These are phyloP conservation scores for Diorhabda elongata DNA, from an alignment of 1,140 invertebrate species.

Conservation along the genomic window DNA sequence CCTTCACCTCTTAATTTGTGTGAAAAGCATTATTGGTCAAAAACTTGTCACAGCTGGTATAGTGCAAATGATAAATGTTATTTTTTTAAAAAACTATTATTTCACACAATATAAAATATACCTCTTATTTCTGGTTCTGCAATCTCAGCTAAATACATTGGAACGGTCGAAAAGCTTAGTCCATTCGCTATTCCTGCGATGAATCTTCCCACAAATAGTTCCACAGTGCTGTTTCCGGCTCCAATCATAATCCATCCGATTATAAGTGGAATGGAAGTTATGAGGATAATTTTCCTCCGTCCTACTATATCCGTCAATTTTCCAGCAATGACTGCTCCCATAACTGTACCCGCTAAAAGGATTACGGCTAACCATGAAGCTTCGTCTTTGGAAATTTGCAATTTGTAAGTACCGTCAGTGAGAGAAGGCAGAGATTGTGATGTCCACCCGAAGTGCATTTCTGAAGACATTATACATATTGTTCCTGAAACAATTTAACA, in stretches of 20 bases:
- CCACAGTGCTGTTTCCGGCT: conserved; percentile 48
- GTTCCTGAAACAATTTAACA: conserved; percentile 26
- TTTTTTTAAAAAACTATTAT: conserved; percentile 48
- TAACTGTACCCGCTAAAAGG: conserved; percentile 47
- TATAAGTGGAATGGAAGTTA: conserved; percentile 57
- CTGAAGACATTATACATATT: conserved; percentile 35
- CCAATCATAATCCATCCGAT: conserved; percentile 59
- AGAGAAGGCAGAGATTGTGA: conserved; percentile 39
- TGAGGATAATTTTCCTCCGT: conserved; percentile 61
- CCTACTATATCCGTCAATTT: conserved; percentile 55
- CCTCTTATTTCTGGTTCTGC: conserved; percentile 65
- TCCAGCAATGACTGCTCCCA: conserved; percentile 50
- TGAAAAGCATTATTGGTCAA: too few relatives aligned
- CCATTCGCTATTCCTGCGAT: conserved; percentile 62
- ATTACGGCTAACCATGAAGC: conserved; percentile 59
- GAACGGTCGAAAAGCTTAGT: conserved; percentile 58
- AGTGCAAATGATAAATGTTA: too few relatives aligned
- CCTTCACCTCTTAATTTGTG: too few relatives aligned
- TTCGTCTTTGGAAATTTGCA: conserved; percentile 55
- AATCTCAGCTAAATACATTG: conserved; percentile 64
- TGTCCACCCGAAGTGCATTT: conserved; percentile 43
- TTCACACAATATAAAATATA: conserved; percentile 9
- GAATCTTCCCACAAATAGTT: conserved; percentile 27
- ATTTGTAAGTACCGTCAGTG: conserved; percentile 28
- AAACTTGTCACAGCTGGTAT: too few relatives aligned